Percentiles rank a stretch among this genome's conserved stretches.
Evolutionary conservation across 2,797 vertebrate species (phyloP).

Genomic region (Cyprinodon diabolis): DNA sequence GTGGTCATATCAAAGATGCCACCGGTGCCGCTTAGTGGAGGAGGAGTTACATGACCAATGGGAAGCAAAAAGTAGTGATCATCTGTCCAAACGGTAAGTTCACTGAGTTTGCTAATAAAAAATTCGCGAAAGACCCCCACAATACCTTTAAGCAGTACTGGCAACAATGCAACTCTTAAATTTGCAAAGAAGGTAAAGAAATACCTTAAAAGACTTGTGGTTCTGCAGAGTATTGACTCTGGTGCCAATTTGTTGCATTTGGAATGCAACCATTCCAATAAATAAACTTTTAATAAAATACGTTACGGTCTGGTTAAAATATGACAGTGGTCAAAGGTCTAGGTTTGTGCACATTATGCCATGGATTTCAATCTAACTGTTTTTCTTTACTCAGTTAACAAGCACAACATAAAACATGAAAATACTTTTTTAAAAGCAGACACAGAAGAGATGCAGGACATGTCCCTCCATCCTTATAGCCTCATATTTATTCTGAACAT

Average conservation of each 20-base stretch:
- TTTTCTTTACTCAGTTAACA: no score
- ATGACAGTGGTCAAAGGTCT: neutral
- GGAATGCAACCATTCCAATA: no score
- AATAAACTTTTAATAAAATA: neutral
- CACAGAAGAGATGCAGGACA: neutral
- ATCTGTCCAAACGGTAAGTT: no score
- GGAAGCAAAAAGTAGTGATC: no score
- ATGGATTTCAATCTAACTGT: no score
- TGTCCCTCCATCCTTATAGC: neutral
- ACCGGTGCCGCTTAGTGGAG: no score
- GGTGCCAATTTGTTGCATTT: no score
- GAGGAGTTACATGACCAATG: no score
- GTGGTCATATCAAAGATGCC: no score
- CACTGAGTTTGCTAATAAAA: no score
- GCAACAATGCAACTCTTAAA: neutral
- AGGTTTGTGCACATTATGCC: neutral
- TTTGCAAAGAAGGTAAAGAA: neutral
- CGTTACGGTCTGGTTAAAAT: neutral
- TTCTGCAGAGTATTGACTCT: neutral
- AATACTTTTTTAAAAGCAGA: neutral
- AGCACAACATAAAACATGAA: no score
- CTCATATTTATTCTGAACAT: neutral
- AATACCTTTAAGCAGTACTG: neutral
- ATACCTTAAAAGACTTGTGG: neutral
- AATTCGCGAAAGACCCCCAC: no score